Conservation (phyloP, 2,888 invertebrate genomes). For the Epinotia ramella region DNA sequence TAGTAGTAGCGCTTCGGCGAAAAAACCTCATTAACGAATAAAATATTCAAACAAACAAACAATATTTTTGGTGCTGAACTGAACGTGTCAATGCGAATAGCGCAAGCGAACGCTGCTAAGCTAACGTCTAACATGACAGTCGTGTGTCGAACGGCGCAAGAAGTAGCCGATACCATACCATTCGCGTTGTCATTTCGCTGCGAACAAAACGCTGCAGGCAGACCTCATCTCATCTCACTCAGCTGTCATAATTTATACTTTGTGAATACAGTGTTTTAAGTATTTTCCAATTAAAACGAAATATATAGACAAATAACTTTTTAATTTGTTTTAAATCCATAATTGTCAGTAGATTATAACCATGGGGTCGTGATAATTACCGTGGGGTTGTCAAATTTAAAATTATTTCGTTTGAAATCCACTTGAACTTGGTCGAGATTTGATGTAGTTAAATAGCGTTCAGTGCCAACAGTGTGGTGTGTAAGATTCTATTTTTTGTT, state of each 20-base stretch:
- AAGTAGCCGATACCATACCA: slow-evolving; percentile 59
- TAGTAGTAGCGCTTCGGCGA: not conserved
- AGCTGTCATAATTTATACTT: slow-evolving; percentile 50
- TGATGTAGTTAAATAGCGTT: slow-evolving; percentile 57
- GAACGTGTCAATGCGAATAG: slow-evolving; percentile 59
- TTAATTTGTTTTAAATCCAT: slow-evolving; percentile 35
- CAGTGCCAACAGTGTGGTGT: slow-evolving; percentile 64
- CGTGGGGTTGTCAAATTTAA: slow-evolving; percentile 65
- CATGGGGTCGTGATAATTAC: slow-evolving; percentile 67
- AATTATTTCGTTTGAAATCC: slow-evolving; percentile 63
- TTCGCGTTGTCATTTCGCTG: slow-evolving; percentile 49
- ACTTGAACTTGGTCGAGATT: slow-evolving; percentile 61
- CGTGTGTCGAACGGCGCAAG: slow-evolving; percentile 65
- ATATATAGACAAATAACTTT: not conserved
- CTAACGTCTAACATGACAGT: slow-evolving; percentile 60
- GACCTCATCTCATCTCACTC: too few species aligned
- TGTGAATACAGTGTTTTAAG: slow-evolving; percentile 37
- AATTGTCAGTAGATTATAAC: slow-evolving; percentile 45
- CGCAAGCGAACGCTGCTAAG: slow-evolving; percentile 53
- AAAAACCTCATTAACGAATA: slow-evolving; percentile 6
- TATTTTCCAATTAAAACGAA: slow-evolving; percentile 20
- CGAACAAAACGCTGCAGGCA: slow-evolving; percentile 39
- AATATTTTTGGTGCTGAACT: slow-evolving; percentile 58
- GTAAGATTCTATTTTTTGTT: slow-evolving; percentile 64
- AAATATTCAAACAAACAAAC: slow-evolving; percentile 20